Evolutionary conservation across 2,888 invertebrate species (phyloP), one percentile per base, ranked within the genome.

Genomic region (Nomada flava): DNA sequence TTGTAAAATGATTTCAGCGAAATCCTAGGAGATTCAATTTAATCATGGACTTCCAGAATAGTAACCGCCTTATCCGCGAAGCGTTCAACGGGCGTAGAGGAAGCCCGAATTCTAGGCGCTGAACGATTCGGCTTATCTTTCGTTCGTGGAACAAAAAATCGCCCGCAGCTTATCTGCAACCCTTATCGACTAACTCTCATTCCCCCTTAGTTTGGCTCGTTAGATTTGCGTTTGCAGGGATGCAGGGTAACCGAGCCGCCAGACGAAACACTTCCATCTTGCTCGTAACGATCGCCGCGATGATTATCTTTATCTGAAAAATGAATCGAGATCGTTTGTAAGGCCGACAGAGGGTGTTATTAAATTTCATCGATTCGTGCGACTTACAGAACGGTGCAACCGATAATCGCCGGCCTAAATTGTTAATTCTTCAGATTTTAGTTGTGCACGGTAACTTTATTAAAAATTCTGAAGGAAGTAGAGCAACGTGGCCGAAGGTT

Each of bases 301-400:
- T 80, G 88, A 89, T 89, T 84, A 84, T 65, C 80, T 52, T 77
- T 89, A 89, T 89, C 89, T 73, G 36, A 57, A 64, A 70, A 82
- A 86, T 83, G 77, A 89, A 89, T 89, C 89, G 72, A 62, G 65
- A 74, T 70, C 79, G 70, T 84, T 83, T 53, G 68, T 74, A 67
- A 77, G 73, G 59, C 77, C 75, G 84, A 86, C 87, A 80, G 77
- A 18, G 15, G 44, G 47, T 55, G 83, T 88, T 86, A 85, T 89
- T 86, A 89, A 88, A 86, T 84, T 84, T 84, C 77, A 89, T 82
- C 62, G 44, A 23, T 23, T 23, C 23, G 23, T 50, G 23, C 44
- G 36, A 29, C 47, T 29, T 9, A 23, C 7, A 20, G 53, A 36
- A 36, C 36, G 36, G 36, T 36, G 36, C 36, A 36, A 36, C 36